Evolutionary conservation across 1,140 invertebrate genomes (phyloP).

Genomic region (Aphaenogaster ashmeadi): DNA sequence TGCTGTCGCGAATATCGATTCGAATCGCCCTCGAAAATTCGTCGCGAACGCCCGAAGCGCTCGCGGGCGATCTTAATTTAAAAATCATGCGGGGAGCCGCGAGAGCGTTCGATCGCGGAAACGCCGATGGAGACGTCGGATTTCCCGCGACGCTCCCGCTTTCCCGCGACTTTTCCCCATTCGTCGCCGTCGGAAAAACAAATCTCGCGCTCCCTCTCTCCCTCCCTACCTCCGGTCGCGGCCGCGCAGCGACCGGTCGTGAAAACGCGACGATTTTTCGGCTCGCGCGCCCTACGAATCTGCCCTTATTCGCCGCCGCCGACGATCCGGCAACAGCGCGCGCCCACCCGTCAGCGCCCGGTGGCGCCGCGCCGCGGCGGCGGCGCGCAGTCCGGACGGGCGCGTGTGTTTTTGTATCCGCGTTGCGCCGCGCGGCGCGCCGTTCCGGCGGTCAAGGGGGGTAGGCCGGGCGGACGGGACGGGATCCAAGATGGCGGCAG

Average conservation of each 20-base stretch:
- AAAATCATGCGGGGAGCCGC: background rate
- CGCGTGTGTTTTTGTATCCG: constrained; percentile 83
- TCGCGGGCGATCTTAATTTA: constrained; percentile 9
- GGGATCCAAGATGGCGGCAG: constrained; percentile 80
- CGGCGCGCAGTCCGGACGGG: constrained; percentile 49
- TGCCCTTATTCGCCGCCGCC: constrained; percentile 35
- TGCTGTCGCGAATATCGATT: background rate
- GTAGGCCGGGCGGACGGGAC: background rate
- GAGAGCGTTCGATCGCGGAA: constrained; percentile 9
- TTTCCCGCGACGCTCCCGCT: background rate
- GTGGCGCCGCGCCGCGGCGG: constrained; percentile 8
- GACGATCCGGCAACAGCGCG: constrained; percentile 70
- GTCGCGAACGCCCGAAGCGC: background rate
- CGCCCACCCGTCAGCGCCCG: background rate
- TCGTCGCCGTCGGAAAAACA: too few species aligned
- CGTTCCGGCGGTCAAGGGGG: background rate
- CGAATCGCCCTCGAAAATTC: background rate
- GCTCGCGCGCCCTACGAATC: constrained; percentile 57
- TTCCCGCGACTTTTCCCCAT: background rate
- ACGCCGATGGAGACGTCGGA: constrained; percentile 32
- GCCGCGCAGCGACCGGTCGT: background rate
- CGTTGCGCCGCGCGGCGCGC: constrained; percentile 74
- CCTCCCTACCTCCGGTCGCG: background rate
- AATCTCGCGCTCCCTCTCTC: background rate
- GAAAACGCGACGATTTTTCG: constrained; percentile 64